Percentiles rank a stretch among this genome's conserved stretches.
Evolutionary conservation across 2,113 vertebrate genomes (phyloP).

Genomic region (Cyrtonyx montezumae): DNA sequence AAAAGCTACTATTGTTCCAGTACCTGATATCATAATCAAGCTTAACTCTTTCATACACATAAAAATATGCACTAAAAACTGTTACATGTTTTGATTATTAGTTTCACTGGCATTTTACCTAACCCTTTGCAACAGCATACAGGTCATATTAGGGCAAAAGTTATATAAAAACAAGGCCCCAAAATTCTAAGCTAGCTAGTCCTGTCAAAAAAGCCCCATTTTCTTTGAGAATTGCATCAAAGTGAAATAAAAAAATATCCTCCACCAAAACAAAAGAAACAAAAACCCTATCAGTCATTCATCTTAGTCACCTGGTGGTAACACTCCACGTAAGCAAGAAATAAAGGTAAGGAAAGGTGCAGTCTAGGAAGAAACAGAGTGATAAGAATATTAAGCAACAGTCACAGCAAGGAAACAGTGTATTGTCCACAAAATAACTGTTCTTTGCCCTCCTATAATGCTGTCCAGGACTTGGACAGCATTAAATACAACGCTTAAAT

Average conservation of each 20-base stretch:
- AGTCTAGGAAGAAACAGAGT: not conserved
- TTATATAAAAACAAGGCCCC: not conserved
- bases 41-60: not conserved
- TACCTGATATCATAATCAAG: not conserved
- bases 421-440: not conserved
- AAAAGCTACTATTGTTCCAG: conserved; percentile 2
- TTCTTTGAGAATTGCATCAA: not conserved
- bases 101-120: not conserved
- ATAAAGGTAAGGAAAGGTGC: not conserved
- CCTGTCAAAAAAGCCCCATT: not conserved
- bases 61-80: not conserved
- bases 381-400: not conserved
- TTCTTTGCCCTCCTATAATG: not conserved
- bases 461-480: not conserved
- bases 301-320: not conserved
- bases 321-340: not conserved
- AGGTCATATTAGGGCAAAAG: not conserved
- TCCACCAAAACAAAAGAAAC: not conserved
- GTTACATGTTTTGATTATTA: not conserved
- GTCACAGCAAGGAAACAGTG: not conserved
- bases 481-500: not conserved
- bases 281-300: accelerated
- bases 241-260: accelerated
- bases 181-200: not conserved
- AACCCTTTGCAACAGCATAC: not conserved